phyloP scores from a whole-genome alignment of 2,797 vertebrate genomes.

The Apogon hyalosoma region DNA sequence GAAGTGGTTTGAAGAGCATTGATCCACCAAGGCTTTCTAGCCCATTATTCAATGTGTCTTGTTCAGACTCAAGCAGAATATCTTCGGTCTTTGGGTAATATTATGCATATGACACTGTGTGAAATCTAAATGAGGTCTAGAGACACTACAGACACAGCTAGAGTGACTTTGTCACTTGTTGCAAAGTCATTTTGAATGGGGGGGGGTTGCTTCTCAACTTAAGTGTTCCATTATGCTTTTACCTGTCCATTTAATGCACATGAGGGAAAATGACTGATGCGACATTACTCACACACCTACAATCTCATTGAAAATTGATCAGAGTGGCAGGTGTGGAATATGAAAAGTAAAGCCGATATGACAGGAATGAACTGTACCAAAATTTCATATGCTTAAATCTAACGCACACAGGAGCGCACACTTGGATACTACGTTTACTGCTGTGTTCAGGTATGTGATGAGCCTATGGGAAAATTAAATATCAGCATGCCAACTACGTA shows the following conservation, averaged over 20 bases:
- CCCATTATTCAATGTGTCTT: constrained; percentile 15
- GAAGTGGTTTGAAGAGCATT: constrained; percentile 8
- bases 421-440: neutral
- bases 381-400: neutral
- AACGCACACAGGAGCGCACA: neutral
- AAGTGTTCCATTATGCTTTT: constrained; percentile 24
- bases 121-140: constrained; percentile 49
- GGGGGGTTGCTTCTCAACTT: constrained; percentile 22
- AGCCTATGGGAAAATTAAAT: too few relatives aligned
- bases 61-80: constrained; percentile 11
- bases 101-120: constrained; percentile 27
- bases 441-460: neutral
- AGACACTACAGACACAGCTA: constrained; percentile 30
- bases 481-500: too few relatives aligned
- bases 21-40: constrained; percentile 7
- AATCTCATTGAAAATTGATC: constrained; percentile 4
- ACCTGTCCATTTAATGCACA: constrained; percentile 20
- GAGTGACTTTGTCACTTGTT: constrained; percentile 51
- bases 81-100: constrained; percentile 18
- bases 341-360: neutral
- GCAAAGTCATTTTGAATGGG: constrained; percentile 28
- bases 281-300: constrained; percentile 12
- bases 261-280: neutral
- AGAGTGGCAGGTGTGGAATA: neutral
- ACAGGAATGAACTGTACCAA: neutral